phyloP scores from a whole-genome alignment of 1,140 invertebrate species.

The Trichonephila clavipes region DNA sequence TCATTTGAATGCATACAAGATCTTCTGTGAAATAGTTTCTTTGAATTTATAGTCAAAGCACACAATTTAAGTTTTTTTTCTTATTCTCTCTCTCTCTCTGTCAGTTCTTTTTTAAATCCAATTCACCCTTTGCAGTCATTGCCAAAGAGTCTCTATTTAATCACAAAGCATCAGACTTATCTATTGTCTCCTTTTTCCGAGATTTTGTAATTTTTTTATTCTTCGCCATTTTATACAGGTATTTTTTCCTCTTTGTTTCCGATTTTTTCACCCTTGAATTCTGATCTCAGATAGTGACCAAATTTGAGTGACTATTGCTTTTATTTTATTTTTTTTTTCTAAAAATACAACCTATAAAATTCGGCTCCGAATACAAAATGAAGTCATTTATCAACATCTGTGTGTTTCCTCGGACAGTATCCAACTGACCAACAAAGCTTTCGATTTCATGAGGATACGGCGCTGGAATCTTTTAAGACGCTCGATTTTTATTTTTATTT shows the following conservation, averaged over 20 bases:
- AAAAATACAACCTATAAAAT: background rate
- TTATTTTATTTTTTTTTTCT: background rate
- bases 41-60: too few relatives aligned
- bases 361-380: constrained; percentile 3
- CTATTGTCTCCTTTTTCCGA: background rate
- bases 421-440: background rate
- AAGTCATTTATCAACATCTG: constrained; percentile 37
- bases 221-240: background rate
- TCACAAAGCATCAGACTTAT: too few relatives aligned
- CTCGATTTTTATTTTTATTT: background rate
- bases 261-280: background rate
- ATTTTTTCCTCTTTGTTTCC: background rate
- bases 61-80: too few relatives aligned
- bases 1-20: too few relatives aligned
- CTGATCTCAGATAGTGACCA: background rate
- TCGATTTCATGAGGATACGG: background rate
- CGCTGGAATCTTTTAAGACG: background rate
- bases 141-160: too few relatives aligned
- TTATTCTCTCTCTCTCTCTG: too few relatives aligned
- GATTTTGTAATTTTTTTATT: background rate
- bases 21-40: too few relatives aligned
- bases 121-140: too few relatives aligned
- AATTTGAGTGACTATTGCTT: background rate
- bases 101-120: too few relatives aligned
- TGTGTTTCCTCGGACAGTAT: background rate